phyloP scores from a whole-genome alignment of 2,113 vertebrate genomes.

The Etheostoma spectabile region DNA sequence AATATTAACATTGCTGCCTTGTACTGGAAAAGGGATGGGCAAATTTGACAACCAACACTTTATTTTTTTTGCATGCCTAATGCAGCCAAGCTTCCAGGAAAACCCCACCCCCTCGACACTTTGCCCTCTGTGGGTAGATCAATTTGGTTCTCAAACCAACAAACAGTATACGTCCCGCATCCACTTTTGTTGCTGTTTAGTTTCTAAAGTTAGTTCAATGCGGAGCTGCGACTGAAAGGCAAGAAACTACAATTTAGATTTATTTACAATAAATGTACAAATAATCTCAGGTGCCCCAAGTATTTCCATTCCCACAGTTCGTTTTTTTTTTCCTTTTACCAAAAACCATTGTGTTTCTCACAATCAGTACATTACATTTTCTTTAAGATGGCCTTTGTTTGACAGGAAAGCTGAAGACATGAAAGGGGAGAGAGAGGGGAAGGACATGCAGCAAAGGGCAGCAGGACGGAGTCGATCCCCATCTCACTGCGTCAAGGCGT shows the following conservation, averaged over 20 bases:
- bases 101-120: neutral
- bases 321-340: neutral
- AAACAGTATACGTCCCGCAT: neutral
- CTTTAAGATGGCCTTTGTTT: too few relatives aligned
- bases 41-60: neutral
- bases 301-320: neutral
- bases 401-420: too few relatives aligned
- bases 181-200: neutral
- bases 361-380: neutral
- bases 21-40: neutral
- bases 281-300: neutral
- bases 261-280: neutral
- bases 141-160: neutral
- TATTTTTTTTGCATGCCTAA: neutral
- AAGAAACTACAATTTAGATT: neutral
- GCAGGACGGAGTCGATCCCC: too few relatives aligned
- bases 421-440: too few relatives aligned
- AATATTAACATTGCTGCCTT: neutral
- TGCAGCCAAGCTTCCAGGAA: constrained; percentile 11
- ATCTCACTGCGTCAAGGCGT: too few relatives aligned
- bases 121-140: neutral
- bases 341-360: neutral
- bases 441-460: too few relatives aligned
- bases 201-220: neutral
- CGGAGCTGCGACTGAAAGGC: neutral